Evolutionary conservation across 2,888 invertebrate species (phyloP), one percentile per base, ranked within the genome.

Genomic region (Hypercompe scribonia): DNA sequence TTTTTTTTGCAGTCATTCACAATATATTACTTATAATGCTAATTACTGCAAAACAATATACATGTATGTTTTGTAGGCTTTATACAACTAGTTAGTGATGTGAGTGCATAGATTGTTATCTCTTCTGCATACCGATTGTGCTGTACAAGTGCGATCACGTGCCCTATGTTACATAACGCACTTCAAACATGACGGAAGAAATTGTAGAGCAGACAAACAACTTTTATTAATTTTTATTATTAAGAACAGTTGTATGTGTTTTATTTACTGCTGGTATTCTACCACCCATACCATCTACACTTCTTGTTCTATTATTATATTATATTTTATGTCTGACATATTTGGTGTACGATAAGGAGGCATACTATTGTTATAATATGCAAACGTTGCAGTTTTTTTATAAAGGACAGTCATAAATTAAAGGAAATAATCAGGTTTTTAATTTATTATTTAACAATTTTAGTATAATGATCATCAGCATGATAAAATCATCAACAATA

Each of bases 1-100:
- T n/a, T n/a, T n/a, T n/a, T 84, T 79, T 80, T 82, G 73, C 79
- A 83, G 84, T 84, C 84, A 83, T 83, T 83, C 84, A 83, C 79
- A n/a, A 70, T 71, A 71, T 75, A 72, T 73, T 73, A 84, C 75
- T 73, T 79, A 77, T 72, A 75, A 68, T 72, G 77, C 73, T 75
- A 77, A 80, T 77, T 42, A 73, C 78, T 71, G 67, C 72, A 74
- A 69, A 71, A 68, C 34, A 67, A 84, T 82, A 72, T 79, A 84
- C 79, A 81, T 83, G 67, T 67, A 83, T 78, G 58, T 64, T 63
- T 68, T 68, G 54, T 34, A 33, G 7, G n/a, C 68, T 68, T 15
- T 54, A n/a, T 50, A 61, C 31, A n/a, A 54, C 18, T 31, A 31
- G 42, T 31, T 21, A 31, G 13, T 67, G 21, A 18, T 18, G 13